Conservation (phyloP, 2,113 vertebrate species). For the Brachypteracias leptosomus region DNA sequence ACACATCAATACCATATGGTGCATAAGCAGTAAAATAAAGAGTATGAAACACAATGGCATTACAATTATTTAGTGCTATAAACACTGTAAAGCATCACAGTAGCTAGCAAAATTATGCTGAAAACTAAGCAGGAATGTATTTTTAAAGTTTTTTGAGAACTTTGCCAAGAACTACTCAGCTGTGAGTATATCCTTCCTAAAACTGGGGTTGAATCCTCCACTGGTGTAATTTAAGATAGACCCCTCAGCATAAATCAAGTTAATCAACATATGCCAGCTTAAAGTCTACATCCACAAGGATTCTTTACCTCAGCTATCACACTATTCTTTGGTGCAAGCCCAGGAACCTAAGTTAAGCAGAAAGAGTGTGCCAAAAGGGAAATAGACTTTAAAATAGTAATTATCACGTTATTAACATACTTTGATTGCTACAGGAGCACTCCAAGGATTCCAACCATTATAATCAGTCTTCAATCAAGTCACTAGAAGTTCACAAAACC, state of each 20-base stretch:
- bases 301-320: not conserved
- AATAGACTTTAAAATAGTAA: not conserved
- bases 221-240: not conserved
- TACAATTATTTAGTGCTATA: slow-evolving; percentile 50
- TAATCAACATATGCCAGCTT: not conserved
- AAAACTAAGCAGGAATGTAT: not conserved
- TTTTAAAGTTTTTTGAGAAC: not conserved
- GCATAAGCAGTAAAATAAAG: slow-evolving; percentile 20
- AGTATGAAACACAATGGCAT: slow-evolving; percentile 18
- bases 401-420: not conserved
- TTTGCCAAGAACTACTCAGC: not conserved
- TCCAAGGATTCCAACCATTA: not conserved
- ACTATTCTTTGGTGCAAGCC: not conserved
- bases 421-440: not conserved
- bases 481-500: not conserved
- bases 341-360: not conserved
- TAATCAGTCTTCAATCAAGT: not conserved
- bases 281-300: not conserved
- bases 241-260: not conserved
- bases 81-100: slow-evolving; percentile 11
- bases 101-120: slow-evolving; percentile 18
- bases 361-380: not conserved
- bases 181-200: not conserved
- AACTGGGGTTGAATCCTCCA: not conserved
- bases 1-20: slow-evolving; percentile 12